phyloP scores from a whole-genome alignment of 2,113 vertebrate genomes.

The Passer montanus region DNA sequence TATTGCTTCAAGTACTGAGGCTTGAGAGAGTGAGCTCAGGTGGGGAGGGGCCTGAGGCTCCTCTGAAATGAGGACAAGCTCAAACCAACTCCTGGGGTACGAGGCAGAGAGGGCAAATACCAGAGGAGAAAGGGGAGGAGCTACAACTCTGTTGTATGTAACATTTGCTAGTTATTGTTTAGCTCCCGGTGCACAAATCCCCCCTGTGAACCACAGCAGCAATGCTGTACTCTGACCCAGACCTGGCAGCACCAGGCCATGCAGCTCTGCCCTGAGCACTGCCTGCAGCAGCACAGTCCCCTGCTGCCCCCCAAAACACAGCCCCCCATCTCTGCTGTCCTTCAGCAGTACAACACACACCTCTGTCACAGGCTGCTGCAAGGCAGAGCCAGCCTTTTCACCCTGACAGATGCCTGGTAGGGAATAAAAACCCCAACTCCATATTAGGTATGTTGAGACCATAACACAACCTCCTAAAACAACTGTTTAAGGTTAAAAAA shows the following conservation, averaged over 20 bases:
- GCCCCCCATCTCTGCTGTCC: neutral
- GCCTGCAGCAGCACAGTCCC: neutral
- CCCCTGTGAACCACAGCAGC: neutral
- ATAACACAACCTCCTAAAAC: neutral
- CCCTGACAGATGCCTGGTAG: accelerated
- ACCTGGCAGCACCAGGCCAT: neutral
- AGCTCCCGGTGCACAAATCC: neutral
- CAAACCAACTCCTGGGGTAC: accelerated
- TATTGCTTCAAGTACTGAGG: neutral
- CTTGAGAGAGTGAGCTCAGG: neutral
- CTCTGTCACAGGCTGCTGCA: neutral
- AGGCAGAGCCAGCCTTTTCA: neutral
- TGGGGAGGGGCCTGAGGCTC: neutral
- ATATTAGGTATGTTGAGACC: accelerated
- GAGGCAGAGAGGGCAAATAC: accelerated
- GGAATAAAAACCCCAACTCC: neutral
- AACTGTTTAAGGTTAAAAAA: neutral
- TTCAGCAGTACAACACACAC: neutral
- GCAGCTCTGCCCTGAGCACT: neutral
- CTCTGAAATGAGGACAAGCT: neutral
- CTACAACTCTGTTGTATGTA: accelerated
- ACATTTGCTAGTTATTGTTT: accelerated
- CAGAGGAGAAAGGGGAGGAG: neutral
- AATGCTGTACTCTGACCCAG: neutral
- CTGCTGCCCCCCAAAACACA: neutral